These are phyloP conservation scores for Dreissena rostriformis DNA, from an alignment of 1,140 invertebrate genomes.

Conservation along the genomic window DNA sequence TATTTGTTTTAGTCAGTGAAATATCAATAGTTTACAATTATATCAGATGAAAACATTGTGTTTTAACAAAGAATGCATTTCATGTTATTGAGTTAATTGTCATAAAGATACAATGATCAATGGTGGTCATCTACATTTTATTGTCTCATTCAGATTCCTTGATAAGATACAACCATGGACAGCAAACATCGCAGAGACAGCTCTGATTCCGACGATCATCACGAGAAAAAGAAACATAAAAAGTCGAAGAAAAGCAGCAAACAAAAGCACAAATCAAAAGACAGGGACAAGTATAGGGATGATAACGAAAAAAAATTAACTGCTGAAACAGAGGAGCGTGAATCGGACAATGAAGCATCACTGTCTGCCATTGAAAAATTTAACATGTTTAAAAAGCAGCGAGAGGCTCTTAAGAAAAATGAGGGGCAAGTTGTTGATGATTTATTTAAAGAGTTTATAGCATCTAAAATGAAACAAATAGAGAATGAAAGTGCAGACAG, in stretches of 20 bases:
- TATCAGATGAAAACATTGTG: too few species aligned
- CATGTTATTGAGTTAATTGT: too few species aligned
- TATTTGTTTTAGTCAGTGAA: too few species aligned
- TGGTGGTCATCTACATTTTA: too few species aligned
- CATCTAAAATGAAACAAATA: conserved; percentile 50
- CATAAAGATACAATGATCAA: too few species aligned
- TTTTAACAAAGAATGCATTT: too few species aligned
- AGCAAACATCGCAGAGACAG: not conserved
- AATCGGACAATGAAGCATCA: conserved; percentile 2
- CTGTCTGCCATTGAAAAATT: conserved; percentile 50
- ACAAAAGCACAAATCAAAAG: conserved; percentile 42
- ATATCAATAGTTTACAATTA: too few species aligned
- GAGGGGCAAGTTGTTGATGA: conserved; percentile 48
- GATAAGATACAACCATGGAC: too few species aligned
- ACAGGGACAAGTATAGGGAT: conserved; percentile 36
- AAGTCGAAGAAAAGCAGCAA: conserved; percentile 46
- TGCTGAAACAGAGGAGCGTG: not conserved
- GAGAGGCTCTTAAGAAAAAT: conserved; percentile 37
- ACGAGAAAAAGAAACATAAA: conserved; percentile 45
- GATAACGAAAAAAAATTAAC: conserved; percentile 5
- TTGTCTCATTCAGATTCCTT: too few species aligned
- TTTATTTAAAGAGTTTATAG: conserved; percentile 55
- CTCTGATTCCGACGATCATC: conserved; percentile 17
- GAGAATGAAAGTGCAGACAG: conserved; percentile 40
- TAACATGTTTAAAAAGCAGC: conserved; percentile 41